phyloP scores from a whole-genome alignment of 2,113 vertebrate species.

The Pipa parva region DNA sequence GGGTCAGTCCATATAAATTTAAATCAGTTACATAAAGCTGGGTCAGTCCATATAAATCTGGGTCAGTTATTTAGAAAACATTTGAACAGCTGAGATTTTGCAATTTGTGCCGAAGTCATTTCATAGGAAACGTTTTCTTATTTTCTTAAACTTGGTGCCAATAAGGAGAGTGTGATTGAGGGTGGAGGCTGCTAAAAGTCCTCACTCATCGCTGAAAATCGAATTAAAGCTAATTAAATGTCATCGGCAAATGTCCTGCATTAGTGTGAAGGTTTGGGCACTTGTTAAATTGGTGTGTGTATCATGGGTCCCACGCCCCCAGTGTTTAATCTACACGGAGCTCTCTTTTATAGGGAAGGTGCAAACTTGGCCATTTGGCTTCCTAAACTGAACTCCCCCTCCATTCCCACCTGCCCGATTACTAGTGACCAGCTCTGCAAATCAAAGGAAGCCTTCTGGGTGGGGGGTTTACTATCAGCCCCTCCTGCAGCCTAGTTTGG shows the following conservation, averaged over 20 bases:
- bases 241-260: conserved; percentile 43
- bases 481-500: background rate
- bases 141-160: too few relatives aligned
- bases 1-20: too few relatives aligned
- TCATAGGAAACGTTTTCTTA: too few relatives aligned
- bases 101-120: too few relatives aligned
- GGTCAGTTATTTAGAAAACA: too few relatives aligned
- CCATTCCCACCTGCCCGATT: conserved; percentile 38
- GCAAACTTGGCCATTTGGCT: conserved; percentile 47
- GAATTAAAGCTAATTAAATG: conserved; percentile 56
- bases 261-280: conserved; percentile 50
- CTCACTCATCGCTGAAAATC: conserved; percentile 27
- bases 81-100: too few relatives aligned
- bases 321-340: conserved; percentile 44
- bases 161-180: too few relatives aligned
- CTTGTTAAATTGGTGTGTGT: conserved; percentile 45
- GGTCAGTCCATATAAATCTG: too few relatives aligned
- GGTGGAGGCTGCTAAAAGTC: background rate
- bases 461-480: background rate
- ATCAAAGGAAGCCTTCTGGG: background rate
- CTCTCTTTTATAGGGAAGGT: conserved; percentile 37
- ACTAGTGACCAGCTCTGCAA: conserved; percentile 34
- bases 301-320: conserved; percentile 26
- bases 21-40: too few relatives aligned
- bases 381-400: conserved; percentile 14